Evolutionary conservation across 2,113 vertebrate genomes (phyloP), one percentile per base, ranked within the genome.

Genomic region (Paraplagusia blochii): DNA sequence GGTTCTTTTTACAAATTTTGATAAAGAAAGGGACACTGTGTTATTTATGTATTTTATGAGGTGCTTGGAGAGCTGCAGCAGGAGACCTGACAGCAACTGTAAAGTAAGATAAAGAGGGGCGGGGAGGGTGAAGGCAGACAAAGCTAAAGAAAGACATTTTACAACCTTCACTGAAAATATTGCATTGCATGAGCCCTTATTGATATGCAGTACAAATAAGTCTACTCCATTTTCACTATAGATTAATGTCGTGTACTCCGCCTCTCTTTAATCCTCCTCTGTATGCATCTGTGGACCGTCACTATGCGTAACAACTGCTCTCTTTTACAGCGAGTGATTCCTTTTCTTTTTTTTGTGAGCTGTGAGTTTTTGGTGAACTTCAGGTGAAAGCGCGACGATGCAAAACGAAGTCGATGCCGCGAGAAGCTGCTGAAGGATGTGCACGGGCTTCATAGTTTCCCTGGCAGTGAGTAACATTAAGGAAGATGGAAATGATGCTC

Each of bases 151-250:
- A 17, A 69, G 51, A 60, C 22, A 49, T 68, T 65, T 75, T 69
- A 66, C 29, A 72, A 63, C 60, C 49, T 64, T 36, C 46, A 67
- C 57, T 73, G 69, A 66, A 74, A 72, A 64, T 74, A 73, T 63
- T 63, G 64, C 72, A 68, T 59, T 75, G 48, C 54, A 53, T 53
- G 62, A 61, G 29, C 36, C 55, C 56, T 62, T 58, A 80, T 35
- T 72, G 53, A 72, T 69, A 72, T 77, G 59, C 19, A 80, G 58
- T 35, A 49, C 58, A n/a, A n/a, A n/a, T 9, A 36, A 46, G 51
- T n/a, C 39, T 38, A 7, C 47, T 44, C 43, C 50, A 11, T 38
- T 39, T 13, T 59, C 36, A 34, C 33, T 40, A 18, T 36, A 9
- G 33, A 22, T 39, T 0, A 15, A 12, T 50, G 46, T 17, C 11